Evolutionary conservation across 2,113 vertebrate genomes (phyloP), one percentile per base, ranked within the genome.

Genomic region (Herpailurus yagouaroundi): DNA sequence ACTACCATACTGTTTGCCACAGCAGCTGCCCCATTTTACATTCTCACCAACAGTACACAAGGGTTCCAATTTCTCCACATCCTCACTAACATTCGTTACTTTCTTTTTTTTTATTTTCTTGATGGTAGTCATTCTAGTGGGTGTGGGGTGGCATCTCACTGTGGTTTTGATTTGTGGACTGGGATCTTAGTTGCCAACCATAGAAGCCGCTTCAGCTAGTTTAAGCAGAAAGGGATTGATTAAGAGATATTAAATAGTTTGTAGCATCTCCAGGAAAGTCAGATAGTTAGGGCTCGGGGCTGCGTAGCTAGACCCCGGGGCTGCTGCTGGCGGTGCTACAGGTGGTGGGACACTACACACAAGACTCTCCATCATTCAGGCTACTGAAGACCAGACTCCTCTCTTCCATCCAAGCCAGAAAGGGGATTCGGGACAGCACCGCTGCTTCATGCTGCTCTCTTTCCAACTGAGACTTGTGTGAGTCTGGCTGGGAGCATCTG

Each of bases 281-380:
- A 74, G 66, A 86, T 36, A 68, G 64, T n/a, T 36, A 27, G 23
- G 80, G 48, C 29, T 87, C 13, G 48, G 57, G 23, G 12, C 55
- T 57, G 31, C 27, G 31, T 12, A 64, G 45, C 13, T 66, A 23
- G 27, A 13, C 36, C 36, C 25, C 4, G 16, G 86, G 8, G 9
- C 41, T 5, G 45, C 69, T 71, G 16, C 38, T 19, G 5, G 7
- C 0, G 23, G 36, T 8, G 36, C 36, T 60, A 0, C 7, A 29
- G 48, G 33, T 15, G n/a, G 15, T n/a, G 13, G 48, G 23, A 4
- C 16, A 1, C 31, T 0, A 4, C 18, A 33, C 2, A 1, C 29
- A 45, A 19, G 36, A 23, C 25, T 15, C 63, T 33, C 55, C 25
- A 16, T 7, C 66, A 27, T 64, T 29, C 45, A 4, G 10, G 76